These are phyloP conservation scores for Ichneumon xanthorius DNA, from an alignment of 2,888 invertebrate species.

Conservation along the genomic window DNA sequence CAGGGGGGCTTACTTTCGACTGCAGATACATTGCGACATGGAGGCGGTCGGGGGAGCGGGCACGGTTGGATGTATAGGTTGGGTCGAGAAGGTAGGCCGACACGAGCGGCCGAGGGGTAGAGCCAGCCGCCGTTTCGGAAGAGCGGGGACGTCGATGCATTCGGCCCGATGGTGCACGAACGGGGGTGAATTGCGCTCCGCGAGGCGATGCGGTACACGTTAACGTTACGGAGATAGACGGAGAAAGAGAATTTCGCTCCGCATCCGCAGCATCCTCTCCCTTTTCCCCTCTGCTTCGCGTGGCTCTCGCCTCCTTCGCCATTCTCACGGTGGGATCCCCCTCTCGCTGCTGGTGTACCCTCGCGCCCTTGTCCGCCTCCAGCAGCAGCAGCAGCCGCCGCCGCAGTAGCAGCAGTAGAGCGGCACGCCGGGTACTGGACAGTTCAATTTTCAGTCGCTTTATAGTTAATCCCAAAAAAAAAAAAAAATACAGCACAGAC, in stretches of 20 bases:
- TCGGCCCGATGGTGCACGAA: constrained; percentile 66
- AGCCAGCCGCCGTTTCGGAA: constrained; percentile 28
- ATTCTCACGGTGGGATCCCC: constrained; percentile 64
- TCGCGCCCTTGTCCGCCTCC: constrained; percentile 73
- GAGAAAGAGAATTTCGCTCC: constrained; percentile 71
- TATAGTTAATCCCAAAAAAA: constrained; percentile 22
- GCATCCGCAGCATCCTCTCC: constrained; percentile 81
- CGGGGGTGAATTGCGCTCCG: constrained; percentile 80
- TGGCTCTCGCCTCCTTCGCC: constrained; percentile 59
- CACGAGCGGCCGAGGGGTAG: constrained; percentile 53
- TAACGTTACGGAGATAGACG: constrained; percentile 46
- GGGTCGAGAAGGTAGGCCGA: constrained; percentile 30
- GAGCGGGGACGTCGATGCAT: constrained; percentile 62
- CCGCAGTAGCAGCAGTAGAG: constrained; percentile 73
- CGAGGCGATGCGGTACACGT: constrained; percentile 80
- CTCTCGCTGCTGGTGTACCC: constrained; percentile 58
- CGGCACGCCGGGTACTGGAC: constrained; percentile 76
- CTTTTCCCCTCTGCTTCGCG: constrained; percentile 56
- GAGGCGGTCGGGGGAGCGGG: constrained; percentile 64
- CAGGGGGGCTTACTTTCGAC: constrained; percentile 74
- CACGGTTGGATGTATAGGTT: constrained; percentile 4
- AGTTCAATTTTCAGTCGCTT: constrained; percentile 65
- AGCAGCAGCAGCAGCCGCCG: constrained; percentile 55
- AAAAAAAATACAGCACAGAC: neutral
- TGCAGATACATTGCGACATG: constrained; percentile 84